Evolutionary conservation across 2,113 vertebrate genomes (phyloP).

Genomic region (Larimichthys polyactis): DNA sequence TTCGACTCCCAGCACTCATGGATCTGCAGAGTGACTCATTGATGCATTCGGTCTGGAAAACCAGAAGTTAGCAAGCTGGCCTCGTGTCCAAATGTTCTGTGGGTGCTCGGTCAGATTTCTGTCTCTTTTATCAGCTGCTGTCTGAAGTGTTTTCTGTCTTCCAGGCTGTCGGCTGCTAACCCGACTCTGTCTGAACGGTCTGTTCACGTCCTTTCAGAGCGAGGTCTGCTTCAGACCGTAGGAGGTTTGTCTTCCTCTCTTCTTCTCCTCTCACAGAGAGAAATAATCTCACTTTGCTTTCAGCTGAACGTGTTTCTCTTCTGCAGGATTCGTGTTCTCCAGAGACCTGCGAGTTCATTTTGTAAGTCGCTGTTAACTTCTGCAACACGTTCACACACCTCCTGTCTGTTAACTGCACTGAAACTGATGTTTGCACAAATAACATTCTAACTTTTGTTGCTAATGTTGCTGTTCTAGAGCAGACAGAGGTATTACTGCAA

Average conservation of each 20-base stretch:
- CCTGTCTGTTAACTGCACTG: neutral
- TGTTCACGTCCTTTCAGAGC: conserved; percentile 84
- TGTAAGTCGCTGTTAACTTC: conserved; percentile 67
- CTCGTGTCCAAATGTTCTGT: no score
- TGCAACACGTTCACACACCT: neutral
- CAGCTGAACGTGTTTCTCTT: conserved; percentile 43
- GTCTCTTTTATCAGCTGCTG: neutral
- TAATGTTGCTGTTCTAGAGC: conserved; percentile 42
- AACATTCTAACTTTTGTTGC: no score
- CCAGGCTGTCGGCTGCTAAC: conserved; percentile 85
- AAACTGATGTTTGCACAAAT: neutral
- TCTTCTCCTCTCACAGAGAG: conserved; percentile 2
- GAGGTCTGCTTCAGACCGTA: conserved; percentile 83
- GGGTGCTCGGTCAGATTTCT: neutral
- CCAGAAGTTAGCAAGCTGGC: no score
- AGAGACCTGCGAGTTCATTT: conserved; percentile 80
- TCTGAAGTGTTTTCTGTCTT: conserved; percentile 35
- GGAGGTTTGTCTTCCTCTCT: conserved; percentile 76
- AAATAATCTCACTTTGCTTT: conserved; percentile 23
- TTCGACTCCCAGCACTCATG: no score
- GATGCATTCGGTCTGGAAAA: no score
- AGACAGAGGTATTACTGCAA: conserved; percentile 36
- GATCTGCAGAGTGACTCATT: no score
- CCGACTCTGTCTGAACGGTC: conserved; percentile 78
- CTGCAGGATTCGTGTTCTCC: conserved; percentile 78